Conservation (phyloP, 2,888 invertebrate genomes). For the Gerris lacustris region DNA sequence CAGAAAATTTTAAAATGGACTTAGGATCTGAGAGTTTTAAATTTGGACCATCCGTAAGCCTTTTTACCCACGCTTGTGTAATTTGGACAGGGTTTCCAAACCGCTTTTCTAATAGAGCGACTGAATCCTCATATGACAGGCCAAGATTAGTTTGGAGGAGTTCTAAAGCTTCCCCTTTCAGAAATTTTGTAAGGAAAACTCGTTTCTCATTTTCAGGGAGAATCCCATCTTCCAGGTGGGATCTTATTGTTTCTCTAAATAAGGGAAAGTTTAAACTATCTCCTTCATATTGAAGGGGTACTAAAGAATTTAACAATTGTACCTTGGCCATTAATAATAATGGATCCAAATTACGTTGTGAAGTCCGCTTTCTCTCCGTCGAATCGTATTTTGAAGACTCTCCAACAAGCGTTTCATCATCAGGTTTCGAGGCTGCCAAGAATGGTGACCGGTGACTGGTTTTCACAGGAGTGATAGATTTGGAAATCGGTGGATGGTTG, state of each 20-base stretch:
- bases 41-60: not conserved
- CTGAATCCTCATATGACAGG: not conserved
- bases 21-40: not conserved
- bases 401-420: not conserved
- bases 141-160: not conserved
- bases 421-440: not conserved
- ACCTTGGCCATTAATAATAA: not conserved
- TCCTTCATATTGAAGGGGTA: not conserved
- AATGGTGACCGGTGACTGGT: no score
- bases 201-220: not conserved
- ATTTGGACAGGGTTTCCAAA: not conserved
- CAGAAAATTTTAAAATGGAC: not conserved
- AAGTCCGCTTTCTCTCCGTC: no score
- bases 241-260: not conserved
- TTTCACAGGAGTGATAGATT: not conserved
- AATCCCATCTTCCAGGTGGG: not conserved
- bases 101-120: not conserved
- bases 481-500: not conserved
- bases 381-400: not conserved
- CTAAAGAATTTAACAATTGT: not conserved
- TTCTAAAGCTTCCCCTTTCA: not conserved
- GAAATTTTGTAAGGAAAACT: not conserved
- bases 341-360: not conserved
- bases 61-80: not conserved
- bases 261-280: not conserved